Evolutionary conservation across 1,140 invertebrate genomes (phyloP).

Genomic region (Teleogryllus occipitalis): DNA sequence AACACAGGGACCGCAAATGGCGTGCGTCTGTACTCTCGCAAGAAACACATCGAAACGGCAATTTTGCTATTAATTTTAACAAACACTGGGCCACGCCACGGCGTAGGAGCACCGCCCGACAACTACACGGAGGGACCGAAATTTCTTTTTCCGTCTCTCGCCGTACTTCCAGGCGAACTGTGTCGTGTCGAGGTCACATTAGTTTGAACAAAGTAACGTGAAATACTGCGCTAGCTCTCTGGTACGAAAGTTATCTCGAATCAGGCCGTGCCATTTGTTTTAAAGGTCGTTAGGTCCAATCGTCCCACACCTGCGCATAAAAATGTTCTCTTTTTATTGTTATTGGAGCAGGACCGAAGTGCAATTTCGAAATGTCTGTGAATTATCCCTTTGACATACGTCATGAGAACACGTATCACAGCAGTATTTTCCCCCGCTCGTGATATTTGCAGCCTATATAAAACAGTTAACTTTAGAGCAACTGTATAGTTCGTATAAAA

Average conservation of each 20-base stretch:
- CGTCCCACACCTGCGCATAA: background rate
- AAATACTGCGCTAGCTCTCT: background rate
- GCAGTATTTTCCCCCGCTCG: too few relatives aligned
- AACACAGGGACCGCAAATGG: background rate
- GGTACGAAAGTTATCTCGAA: background rate
- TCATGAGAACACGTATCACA: too few relatives aligned
- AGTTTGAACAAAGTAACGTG: background rate
- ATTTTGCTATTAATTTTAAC: conserved; percentile 2
- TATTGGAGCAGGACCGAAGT: too few relatives aligned
- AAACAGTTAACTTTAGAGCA: too few relatives aligned
- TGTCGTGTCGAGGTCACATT: background rate
- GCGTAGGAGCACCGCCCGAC: background rate
- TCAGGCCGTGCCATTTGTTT: background rate
- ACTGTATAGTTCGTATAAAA: too few relatives aligned
- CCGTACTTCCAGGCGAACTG: background rate
- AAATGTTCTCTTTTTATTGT: too few relatives aligned
- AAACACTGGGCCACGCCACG: background rate
- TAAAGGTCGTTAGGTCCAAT: background rate
- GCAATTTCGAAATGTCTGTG: too few relatives aligned
- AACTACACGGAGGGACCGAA: background rate
- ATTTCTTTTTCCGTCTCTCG: background rate
- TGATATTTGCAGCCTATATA: too few relatives aligned
- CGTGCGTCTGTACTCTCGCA: background rate
- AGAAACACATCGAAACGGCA: background rate
- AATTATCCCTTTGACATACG: too few relatives aligned